Evolutionary conservation across 1,140 invertebrate species (phyloP).

Genomic region (Diorhabda elongata): DNA sequence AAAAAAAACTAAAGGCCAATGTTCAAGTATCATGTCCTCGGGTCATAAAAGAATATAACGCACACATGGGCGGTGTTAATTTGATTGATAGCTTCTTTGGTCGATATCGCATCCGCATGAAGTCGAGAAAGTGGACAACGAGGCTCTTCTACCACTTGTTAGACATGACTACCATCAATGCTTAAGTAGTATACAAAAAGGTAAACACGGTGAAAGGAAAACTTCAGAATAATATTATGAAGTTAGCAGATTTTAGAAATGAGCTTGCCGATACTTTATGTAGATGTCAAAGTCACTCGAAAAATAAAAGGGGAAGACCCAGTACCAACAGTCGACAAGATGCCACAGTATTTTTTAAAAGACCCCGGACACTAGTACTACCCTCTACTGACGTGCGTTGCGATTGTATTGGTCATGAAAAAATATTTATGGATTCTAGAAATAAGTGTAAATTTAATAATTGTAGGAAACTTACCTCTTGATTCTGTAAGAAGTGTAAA

Average conservation of each 20-base stretch:
- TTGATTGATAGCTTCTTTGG: constrained; percentile 47
- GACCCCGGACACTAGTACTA: too few species aligned
- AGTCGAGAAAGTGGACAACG: constrained; percentile 47
- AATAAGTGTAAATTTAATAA: too few species aligned
- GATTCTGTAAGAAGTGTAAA: too few species aligned
- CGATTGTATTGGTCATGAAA: too few species aligned
- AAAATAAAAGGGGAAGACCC: background rate
- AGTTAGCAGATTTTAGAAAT: background rate
- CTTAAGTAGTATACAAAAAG: constrained; percentile 24
- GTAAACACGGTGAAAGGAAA: background rate
- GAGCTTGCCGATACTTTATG: background rate
- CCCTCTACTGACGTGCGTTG: too few species aligned
- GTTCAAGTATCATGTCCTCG: background rate
- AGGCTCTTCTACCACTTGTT: constrained; percentile 49
- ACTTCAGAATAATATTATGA: background rate
- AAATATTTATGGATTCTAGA: too few species aligned
- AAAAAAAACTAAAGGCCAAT: constrained; percentile 6
- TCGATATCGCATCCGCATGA: constrained; percentile 45
- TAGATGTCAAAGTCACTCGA: background rate
- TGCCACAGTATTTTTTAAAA: too few species aligned
- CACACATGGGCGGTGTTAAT: constrained; percentile 50
- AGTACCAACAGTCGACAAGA: background rate
- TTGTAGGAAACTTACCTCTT: too few species aligned
- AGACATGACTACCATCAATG: constrained; percentile 40
- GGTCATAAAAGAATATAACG: constrained; percentile 9